Evolutionary conservation across 2,113 vertebrate species (phyloP), one percentile per base, ranked within the genome.

Genomic region (Panthera tigris): DNA sequence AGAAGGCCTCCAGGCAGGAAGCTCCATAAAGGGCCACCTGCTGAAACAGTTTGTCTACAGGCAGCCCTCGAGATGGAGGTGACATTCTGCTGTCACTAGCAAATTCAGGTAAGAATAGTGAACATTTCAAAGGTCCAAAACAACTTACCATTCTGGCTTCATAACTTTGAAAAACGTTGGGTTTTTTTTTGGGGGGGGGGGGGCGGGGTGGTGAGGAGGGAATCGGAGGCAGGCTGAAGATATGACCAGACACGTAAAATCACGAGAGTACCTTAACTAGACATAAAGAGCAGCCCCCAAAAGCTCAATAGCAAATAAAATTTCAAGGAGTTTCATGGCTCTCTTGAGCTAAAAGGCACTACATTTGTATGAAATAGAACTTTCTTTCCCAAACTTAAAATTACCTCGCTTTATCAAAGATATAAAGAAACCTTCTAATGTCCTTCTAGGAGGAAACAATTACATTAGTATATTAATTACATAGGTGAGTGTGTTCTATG

Each of bases 1-100:
- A 98, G 94, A 92, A 96, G 97, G 95, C 87, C 95, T 95, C 89
- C 63, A 85, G 87, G 97, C 95, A 66, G 96, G 97, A 94, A 94
- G 94, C 92, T 90, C 90, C 63, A 6, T 88, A 65, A 86, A 89
- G 41, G 55, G 63, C 83, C 96, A 96, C 97, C 93, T 97, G 84
- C 89, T 76, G 92, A 87, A 55, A 85, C 41, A n/a, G 82, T 68
- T 65, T 78, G 82, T 83, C 92, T 87, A 19, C 73, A 31, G 4
- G 63, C 71, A 86, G 81, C 76, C 66, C 68, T 69, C 3, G 7
- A 89, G 41, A 33, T 13, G 7, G 41, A 69, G n/a, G 29, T 1
- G 14, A 45, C 68, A 31, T 52, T 90, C 91, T 25, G 33, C 91
- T 19, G 48, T 69, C 85, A 4, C 33, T 14, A 91, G 63, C 78